Conservation (phyloP, 1,140 invertebrate genomes). For the Lepidostoma basale region DNA sequence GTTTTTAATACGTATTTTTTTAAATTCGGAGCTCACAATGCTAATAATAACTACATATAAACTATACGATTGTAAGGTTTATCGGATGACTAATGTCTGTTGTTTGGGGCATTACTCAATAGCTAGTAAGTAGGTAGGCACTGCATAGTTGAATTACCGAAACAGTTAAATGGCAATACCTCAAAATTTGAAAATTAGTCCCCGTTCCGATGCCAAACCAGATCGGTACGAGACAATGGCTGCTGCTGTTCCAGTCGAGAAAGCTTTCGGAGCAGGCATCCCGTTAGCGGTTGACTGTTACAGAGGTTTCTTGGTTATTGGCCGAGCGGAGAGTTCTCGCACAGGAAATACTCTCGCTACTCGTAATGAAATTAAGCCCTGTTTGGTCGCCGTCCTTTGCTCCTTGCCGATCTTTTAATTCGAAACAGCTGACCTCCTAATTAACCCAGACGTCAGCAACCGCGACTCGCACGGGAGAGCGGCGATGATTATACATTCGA, state of each 20-base stretch:
- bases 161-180: constrained; percentile 4
- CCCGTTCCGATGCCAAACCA: constrained; percentile 18
- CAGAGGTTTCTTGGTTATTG: no score
- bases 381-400: constrained; percentile 37
- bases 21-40: no score
- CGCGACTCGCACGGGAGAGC: background rate
- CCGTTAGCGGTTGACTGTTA: no score
- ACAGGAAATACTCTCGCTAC: constrained; percentile 35
- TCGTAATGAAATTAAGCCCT: constrained; percentile 32
- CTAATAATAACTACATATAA: no score
- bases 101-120: no score
- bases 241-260: constrained; percentile 38
- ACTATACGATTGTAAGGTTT: no score
- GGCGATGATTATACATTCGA: no score
- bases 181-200: background rate
- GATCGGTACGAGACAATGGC: constrained; percentile 29
- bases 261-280: constrained; percentile 28
- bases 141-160: background rate
- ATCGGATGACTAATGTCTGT: no score
- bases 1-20: no score
- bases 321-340: background rate
- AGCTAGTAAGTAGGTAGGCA: no score
- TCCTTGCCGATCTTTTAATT: constrained; percentile 36
- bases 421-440: constrained; percentile 41
- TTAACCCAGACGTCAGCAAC: constrained; percentile 38